Percentiles rank a stretch among this genome's conserved stretches.
Evolutionary conservation across 2,113 vertebrate species (phyloP).

Genomic region (Formicarius rufipectus): DNA sequence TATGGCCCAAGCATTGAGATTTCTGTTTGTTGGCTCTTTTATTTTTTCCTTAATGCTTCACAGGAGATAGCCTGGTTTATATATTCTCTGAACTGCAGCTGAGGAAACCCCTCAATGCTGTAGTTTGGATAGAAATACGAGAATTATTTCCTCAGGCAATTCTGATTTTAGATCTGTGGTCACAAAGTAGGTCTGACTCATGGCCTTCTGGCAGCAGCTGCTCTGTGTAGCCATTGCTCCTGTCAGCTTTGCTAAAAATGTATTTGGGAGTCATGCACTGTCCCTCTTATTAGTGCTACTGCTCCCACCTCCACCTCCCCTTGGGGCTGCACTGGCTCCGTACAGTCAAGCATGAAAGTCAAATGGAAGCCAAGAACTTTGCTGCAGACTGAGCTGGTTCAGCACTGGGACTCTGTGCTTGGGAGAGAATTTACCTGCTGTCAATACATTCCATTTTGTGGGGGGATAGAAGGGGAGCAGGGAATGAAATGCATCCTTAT

Average conservation of each 20-base stretch:
- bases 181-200: background rate
- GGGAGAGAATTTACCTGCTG: slow-evolving; percentile 14
- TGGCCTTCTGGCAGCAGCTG: background rate
- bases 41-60: background rate
- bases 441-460: slow-evolving; percentile 29
- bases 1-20: background rate
- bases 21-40: background rate
- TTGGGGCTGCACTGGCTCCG: background rate
- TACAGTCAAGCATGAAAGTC: background rate
- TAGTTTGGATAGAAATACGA: background rate
- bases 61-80: background rate
- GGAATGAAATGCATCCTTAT: slow-evolving; percentile 55
- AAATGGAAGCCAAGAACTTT: background rate
- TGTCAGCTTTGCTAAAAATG: slow-evolving; percentile 27
- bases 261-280: slow-evolving; percentile 19
- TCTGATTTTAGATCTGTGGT: background rate
- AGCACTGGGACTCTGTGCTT: slow-evolving; percentile 35
- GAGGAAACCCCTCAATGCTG: background rate
- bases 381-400: slow-evolving; percentile 12
- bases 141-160: background rate
- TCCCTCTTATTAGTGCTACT: background rate
- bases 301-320: slow-evolving; percentile 44
- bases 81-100: background rate
- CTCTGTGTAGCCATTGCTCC: background rate
- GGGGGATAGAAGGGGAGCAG: background rate